Evolutionary conservation across 2,113 vertebrate species (phyloP), one percentile per base, ranked within the genome.

Genomic region (Alouatta palliata): DNA sequence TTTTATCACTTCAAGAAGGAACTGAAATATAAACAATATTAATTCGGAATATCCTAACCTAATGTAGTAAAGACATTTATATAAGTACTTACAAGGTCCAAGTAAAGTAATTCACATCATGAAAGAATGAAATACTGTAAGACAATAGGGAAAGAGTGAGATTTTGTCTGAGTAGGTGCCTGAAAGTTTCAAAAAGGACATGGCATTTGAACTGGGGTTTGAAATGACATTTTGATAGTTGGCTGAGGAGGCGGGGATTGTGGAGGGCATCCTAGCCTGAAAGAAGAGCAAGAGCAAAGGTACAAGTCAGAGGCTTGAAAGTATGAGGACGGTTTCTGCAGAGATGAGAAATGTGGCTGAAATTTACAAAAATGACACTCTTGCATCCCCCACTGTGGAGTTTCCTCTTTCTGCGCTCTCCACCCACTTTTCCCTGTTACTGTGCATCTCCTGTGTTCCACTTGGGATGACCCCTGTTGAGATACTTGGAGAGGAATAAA

Each of bases 31-130:
- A 82, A 71, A 73, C 92, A 70, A 49, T 32, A 52, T 73, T 83
- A 86, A 58, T 86, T 90, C n/a, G 89, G 83, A 95, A 95, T 61
- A 73, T 87, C 30, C 19, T 96, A 91, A 70, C 11, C 35, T 91
- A 58, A 14, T 66, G 1, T 89, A 58, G 68, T 96, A 80, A 96
- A 89, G 32, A 68, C 90, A 76, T 30, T 86, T 19, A 68, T 70
- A 14, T 13, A 70, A 86, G 68, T 21, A 32, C n/a, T 87, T 70
- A 40, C 12, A 85, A 86, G 23, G 12, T 32, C 40, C 77, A 64
- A 58, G 19, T 96, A 70, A 87, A 77, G 25, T 87, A 45, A 71
- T 10, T 77, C 12, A 47, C 7, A 52, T 64, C 27, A 70, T 82
- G 45, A 70, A 96, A 70, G n/a, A 94, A 94, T 9, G 13, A 81